These are phyloP conservation scores for Scleropages formosus DNA, from an alignment of 2,797 vertebrate species.

Conservation along the genomic window DNA sequence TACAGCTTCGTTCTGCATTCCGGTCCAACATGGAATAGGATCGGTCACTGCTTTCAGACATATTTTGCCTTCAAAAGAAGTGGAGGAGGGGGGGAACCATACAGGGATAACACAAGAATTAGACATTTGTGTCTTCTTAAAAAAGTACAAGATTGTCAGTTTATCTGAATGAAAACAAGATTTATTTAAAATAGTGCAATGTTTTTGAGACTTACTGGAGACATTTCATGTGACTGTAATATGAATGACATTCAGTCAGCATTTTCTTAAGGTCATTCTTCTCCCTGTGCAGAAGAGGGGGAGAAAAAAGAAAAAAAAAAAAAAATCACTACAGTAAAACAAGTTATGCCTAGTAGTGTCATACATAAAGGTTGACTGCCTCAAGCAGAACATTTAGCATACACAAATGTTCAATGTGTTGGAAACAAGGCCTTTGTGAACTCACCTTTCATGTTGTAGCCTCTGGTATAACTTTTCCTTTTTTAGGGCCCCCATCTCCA, in stretches of 20 bases:
- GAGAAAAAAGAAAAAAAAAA: no score
- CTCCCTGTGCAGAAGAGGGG: conserved; percentile 29
- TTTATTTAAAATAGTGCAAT: no score
- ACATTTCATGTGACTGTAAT: not conserved
- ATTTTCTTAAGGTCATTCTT: conserved; percentile 26
- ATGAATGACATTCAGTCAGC: conserved; percentile 2
- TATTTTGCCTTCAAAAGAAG: conserved; percentile 14
- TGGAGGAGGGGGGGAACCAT: not conserved
- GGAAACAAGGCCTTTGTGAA: not conserved
- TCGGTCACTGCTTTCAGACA: conserved; percentile 38
- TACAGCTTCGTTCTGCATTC: not conserved
- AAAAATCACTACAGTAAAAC: no score
- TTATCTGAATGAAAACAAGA: not conserved
- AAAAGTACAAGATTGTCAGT: no score
- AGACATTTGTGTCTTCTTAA: no score
- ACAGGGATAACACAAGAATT: no score
- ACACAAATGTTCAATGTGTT: not conserved
- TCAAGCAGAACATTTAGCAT: not conserved
- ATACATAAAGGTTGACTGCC: not conserved
- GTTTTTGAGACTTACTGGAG: conserved; percentile 33
- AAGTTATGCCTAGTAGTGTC: not conserved
- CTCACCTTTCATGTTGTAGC: conserved; percentile 34
- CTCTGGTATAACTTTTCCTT: conserved; percentile 19
- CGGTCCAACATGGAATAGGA: conserved; percentile 23
- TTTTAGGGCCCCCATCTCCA: conserved; percentile 32